Conservation (phyloP, 2,888 invertebrate genomes). For the Metopia argyrocephala region DNA sequence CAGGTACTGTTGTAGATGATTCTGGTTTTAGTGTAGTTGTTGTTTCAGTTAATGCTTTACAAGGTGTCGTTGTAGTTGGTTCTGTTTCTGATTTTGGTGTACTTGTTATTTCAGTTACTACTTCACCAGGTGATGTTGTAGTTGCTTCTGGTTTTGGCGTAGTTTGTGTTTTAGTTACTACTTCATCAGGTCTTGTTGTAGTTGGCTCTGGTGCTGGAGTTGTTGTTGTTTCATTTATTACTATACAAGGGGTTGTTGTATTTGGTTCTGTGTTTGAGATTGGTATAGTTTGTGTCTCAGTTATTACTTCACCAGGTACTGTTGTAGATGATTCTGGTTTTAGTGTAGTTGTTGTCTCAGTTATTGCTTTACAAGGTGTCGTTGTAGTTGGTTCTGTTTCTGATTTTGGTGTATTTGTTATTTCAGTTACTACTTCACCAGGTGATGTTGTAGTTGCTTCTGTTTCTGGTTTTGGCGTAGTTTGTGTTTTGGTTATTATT, state of each 20-base stretch:
- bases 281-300: not conserved
- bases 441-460: no score
- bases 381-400: not conserved
- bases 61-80: conserved; percentile 11
- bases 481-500: not conserved
- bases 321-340: not conserved
- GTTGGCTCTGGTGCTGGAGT: not conserved
- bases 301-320: not conserved
- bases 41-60: not conserved
- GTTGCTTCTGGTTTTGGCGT: not conserved
- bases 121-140: not conserved
- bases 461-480: no score
- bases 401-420: not conserved
- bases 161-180: conserved; percentile 45
- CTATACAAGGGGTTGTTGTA: not conserved
- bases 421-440: no score
- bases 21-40: not conserved
- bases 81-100: not conserved
- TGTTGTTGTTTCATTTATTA: not conserved
- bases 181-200: conserved; percentile 22
- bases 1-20: not conserved
- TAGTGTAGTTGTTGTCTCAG: not conserved
- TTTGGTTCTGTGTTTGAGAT: not conserved
- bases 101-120: not conserved
- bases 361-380: not conserved